phyloP scores from a whole-genome alignment of 1,140 invertebrate genomes.

The Drosophila sucinea region DNA sequence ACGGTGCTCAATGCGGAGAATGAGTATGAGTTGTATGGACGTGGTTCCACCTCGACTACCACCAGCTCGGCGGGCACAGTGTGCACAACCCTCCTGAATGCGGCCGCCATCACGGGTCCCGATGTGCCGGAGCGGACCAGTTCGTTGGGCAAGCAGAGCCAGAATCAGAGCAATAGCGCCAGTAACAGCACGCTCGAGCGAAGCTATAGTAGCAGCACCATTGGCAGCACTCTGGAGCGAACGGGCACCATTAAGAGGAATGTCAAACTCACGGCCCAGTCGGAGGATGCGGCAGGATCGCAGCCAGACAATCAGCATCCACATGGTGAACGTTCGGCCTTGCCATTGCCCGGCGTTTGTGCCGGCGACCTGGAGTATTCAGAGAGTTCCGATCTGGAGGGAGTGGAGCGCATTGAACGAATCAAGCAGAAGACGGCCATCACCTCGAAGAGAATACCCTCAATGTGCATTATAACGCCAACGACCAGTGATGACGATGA shows the following conservation, averaged over 20 bases:
- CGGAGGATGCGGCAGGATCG: constrained; percentile 27
- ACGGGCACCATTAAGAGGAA: constrained; percentile 84
- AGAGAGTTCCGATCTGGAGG: constrained; percentile 93
- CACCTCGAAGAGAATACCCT: constrained; percentile 93
- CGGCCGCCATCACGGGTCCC: constrained; percentile 83
- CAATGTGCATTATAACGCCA: constrained; percentile 96
- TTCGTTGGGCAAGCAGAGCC: constrained; percentile 85
- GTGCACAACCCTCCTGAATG: constrained; percentile 89
- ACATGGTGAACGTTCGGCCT: constrained; percentile 35
- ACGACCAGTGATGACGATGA: constrained; percentile 93
- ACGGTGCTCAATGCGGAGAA: constrained; percentile 89
- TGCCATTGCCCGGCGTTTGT: constrained; percentile 40
- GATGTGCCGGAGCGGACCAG: constrained; percentile 91
- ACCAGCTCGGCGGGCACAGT: constrained; percentile 95
- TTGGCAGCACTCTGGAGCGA: constrained; percentile 84
- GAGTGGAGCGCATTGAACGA: constrained; percentile 91
- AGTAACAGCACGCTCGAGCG: constrained; percentile 85
- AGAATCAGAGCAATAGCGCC: constrained; percentile 82
- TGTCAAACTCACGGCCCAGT: constrained; percentile 49
- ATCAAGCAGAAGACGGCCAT: constrained; percentile 94
- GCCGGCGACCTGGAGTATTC: constrained; percentile 85
- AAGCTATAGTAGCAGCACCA: constrained; percentile 85
- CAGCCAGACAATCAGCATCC: constrained; percentile 35
- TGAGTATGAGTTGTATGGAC: constrained; percentile 94
- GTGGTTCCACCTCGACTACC: constrained; percentile 94